Base-by-base conservation (phyloP, 2,888 invertebrate genomes). In the Acanthosoma haemorrhoidale region DNA sequence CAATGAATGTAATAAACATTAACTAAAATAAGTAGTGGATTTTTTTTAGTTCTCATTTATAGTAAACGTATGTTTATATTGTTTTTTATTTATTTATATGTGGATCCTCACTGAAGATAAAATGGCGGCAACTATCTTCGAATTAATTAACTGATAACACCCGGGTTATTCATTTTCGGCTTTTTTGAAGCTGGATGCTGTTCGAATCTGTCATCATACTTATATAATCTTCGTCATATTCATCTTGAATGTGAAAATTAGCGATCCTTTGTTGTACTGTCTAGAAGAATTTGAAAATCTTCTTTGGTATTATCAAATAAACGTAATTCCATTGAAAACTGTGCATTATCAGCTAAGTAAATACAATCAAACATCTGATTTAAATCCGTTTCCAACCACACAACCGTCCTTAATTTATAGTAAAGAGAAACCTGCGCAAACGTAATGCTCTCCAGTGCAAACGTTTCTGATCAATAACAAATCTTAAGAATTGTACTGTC, bases 81-180 rank as follows among this genome's bases (percentile, higher is more conserved):
- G n/a, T 5, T 29, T 25, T 51, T 51, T 11, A 41, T n/a, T 9
- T 25, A 43, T 5, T 5, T 43, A 25, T 43, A 13, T 21, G 11
- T n/a, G n/a, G 21, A 25, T 25, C 21, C 4, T n/a, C 13, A 51
- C 6, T n/a, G n/a, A 29, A 51, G 25, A 25, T 25, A 21, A 43
- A 25, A 51, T 51, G 51, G 51, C 51, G 51, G 51, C 51, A 51
- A 51, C n/a, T n/a, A 51, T 25, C 25, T 51, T 51, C 51, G 51
- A 51, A 51, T 51, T 51, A 51, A 51, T 51, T 51, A 51, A 25
- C 51, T 4, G 51, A 51, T 51, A 51, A 51, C 51, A 51, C 21
- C 51, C 51, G 51, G 51, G n/a, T 25, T 25, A 25, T 21, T 25
- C 9, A 3, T 43, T 1, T 21, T 18, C 13, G 1, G 29, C n/a